These are phyloP conservation scores for Ectropis crepuscularia DNA, from an alignment of 2,888 invertebrate species.

Conservation along the genomic window DNA sequence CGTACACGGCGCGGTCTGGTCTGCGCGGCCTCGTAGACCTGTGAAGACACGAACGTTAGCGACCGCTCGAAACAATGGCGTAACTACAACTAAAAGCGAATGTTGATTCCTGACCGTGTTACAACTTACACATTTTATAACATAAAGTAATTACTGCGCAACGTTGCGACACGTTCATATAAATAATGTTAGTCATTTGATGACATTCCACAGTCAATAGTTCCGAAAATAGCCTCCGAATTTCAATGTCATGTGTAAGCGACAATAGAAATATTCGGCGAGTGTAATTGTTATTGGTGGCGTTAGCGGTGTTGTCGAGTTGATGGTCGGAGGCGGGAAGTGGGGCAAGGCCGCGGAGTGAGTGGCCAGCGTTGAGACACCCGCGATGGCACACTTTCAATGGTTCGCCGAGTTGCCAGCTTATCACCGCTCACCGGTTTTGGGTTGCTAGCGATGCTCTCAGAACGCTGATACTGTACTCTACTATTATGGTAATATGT, in stretches of 20 bases:
- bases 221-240: conserved; percentile 24
- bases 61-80: conserved; percentile 28
- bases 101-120: conserved; percentile 26
- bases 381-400: conserved; percentile 70
- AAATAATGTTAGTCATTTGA: conserved; percentile 11
- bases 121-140: conserved; percentile 24
- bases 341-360: conserved; percentile 68
- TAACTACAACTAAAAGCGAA: conserved; percentile 26
- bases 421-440: neutral
- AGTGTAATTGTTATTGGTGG: conserved; percentile 28
- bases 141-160: conserved; percentile 27
- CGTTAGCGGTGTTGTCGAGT: conserved; percentile 25
- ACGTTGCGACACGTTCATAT: conserved; percentile 27
- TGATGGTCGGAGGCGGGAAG: conserved; percentile 26
- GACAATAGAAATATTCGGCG: conserved; percentile 17
- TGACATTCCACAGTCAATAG: conserved; percentile 3
- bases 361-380: conserved; percentile 55
- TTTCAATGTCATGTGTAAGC: conserved; percentile 30
- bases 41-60: conserved; percentile 42
- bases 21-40: conserved; percentile 83
- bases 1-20: conserved; percentile 92
- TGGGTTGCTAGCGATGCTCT: no score
- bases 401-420: conserved; percentile 35
- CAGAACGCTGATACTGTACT: no score
- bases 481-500: no score